Base-by-base conservation (phyloP, 2,113 vertebrate species). In the Sclerurus mexicanus region DNA sequence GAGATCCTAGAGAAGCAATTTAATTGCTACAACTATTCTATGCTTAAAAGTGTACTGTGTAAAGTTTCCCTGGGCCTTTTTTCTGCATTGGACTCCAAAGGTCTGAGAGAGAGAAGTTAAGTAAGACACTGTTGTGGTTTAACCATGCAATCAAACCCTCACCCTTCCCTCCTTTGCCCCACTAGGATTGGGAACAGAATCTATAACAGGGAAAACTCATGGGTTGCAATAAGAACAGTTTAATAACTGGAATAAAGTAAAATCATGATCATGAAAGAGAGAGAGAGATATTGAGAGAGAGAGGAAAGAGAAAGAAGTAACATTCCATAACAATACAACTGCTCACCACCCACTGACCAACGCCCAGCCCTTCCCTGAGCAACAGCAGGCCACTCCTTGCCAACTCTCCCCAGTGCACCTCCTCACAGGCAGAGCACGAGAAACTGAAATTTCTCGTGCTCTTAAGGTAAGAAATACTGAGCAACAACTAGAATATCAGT, bases 201-300 rank as follows among this genome's bases (percentile, higher is more conserved):
- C 3, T 2, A 7, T 22, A 53, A 47, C 42, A 50, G 14, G 3
- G 7, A 50, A 53, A 22, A 31, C 10, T 82, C 2, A 0, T 30
- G 16, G 11, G 20, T 27, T 68, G 12, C 0, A 0, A 8, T 60
- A 46, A 60, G 33, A 60, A 14, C 28, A 18, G 19, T 46, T 75
- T 46, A 39, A 53, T 59, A 39, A 59, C 2, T 30, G 13, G 10
- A 52, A 52, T 33, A 39, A 66, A 24, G 27, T 39, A n/a, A 74
- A 59, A 74, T 24, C 20, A 30, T 60, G 28, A 25, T 46, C 13
- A 25, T 53, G 13, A 64, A 33, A 64, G 22, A 30, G 27, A 28
- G 59, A 28, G 35, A 27, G 59, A 37, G n/a, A 59, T 21, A 62
- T n/a, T n/a, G 35, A 28, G 60, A 40, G 25, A 39, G 37, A 63